phyloP scores from a whole-genome alignment of 2,113 vertebrate species.

The Hemichromis elongatus region DNA sequence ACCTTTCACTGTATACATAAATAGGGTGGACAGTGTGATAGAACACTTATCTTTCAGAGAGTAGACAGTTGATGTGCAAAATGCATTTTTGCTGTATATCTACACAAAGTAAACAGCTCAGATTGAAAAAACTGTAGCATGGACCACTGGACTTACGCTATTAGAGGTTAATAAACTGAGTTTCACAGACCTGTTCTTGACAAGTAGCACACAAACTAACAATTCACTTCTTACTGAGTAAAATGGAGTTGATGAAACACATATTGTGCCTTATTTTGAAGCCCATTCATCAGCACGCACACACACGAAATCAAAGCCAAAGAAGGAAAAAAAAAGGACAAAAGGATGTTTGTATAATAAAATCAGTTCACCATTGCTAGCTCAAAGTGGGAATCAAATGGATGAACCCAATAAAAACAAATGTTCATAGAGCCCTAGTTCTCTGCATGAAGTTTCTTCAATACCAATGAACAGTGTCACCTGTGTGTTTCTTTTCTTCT shows the following conservation, averaged over 20 bases:
- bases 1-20: background rate
- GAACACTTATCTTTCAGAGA: background rate
- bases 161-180: background rate
- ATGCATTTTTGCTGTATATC: background rate
- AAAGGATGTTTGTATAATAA: background rate
- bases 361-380: background rate
- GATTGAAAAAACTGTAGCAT: background rate
- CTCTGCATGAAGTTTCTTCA: background rate
- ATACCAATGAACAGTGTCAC: background rate
- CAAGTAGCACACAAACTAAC: background rate
- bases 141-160: background rate
- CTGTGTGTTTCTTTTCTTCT: background rate
- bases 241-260: background rate
- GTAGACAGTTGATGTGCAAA: background rate
- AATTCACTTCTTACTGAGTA: background rate
- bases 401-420: background rate
- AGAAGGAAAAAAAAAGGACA: background rate
- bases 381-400: background rate
- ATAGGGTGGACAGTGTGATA: background rate
- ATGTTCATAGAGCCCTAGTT: too few species aligned
- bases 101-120: background rate
- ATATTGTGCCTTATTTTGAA: background rate
- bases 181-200: slow-evolving; percentile 19
- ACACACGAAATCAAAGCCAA: background rate
- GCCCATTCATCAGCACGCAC: background rate